phyloP scores from a whole-genome alignment of 2,113 vertebrate species.

The Trochalopteron elliotii region DNA sequence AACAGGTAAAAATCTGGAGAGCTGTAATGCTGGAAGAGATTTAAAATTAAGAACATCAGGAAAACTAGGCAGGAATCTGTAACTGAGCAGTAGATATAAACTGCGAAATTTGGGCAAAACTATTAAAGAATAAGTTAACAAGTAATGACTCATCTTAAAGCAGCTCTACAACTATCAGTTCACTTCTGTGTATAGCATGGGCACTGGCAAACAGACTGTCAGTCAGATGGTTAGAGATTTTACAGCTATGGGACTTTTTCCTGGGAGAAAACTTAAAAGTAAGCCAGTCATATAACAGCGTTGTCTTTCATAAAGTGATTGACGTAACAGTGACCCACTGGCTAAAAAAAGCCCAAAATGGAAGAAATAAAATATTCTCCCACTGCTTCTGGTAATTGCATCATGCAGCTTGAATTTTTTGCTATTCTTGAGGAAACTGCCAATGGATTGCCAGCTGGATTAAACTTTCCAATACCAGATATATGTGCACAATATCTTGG shows the following conservation, averaged over 20 bases:
- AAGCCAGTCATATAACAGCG: neutral
- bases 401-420: slow-evolving; percentile 13
- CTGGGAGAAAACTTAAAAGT: neutral
- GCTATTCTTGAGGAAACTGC: neutral
- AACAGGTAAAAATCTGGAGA: neutral
- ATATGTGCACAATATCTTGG: slow-evolving; percentile 8
- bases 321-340: neutral
- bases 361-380: slow-evolving; percentile 42
- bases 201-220: neutral
- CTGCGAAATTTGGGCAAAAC: neutral
- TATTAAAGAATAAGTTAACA: neutral
- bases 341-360: neutral
- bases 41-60: neutral
- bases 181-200: neutral
- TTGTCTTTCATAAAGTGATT: slow-evolving; percentile 17
- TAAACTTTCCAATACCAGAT: neutral
- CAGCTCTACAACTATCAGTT: neutral
- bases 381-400: slow-evolving; percentile 22
- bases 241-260: neutral
- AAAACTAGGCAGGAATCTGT: neutral
- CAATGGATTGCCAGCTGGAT: neutral
- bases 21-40: neutral
- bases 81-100: neutral
- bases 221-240: neutral
- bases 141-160: neutral